Conservation (phyloP, 2,113 vertebrate genomes). For the Epinephelus cyanopodus region DNA sequence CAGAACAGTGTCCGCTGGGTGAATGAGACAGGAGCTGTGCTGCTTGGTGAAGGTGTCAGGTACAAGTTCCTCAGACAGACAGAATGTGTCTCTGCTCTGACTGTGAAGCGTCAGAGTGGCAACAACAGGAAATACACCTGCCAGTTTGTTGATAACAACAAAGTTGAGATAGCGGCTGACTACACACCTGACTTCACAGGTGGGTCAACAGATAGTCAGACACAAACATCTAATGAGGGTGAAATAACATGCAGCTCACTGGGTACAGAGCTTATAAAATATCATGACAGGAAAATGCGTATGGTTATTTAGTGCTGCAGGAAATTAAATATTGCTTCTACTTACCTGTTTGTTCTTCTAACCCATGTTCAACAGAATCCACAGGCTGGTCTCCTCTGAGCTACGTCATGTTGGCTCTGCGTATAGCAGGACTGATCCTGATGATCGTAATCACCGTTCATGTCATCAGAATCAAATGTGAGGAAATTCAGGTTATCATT, state of each 20-base stretch:
- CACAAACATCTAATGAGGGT: no score
- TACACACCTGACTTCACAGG: constrained; percentile 21
- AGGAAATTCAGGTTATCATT: not conserved
- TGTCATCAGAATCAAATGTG: not conserved
- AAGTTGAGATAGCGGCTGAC: not conserved
- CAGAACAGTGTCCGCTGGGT: not conserved
- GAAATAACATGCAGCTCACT: no score
- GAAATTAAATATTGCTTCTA: no score
- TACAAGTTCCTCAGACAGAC: no score
- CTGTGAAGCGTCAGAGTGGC: constrained; percentile 8
- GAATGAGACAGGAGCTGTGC: constrained; percentile 10
- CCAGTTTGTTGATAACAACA: not conserved
- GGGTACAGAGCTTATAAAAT: no score
- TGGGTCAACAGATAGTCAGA: not conserved
- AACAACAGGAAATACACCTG: constrained; percentile 43
- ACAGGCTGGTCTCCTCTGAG: not conserved
- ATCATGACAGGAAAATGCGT: no score
- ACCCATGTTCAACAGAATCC: not conserved
- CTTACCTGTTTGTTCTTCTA: no score
- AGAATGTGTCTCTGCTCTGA: constrained; percentile 7
- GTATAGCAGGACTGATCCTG: not conserved
- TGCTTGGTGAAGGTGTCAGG: not conserved
- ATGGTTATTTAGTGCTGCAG: no score
- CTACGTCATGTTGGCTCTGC: not conserved
- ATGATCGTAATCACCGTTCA: not conserved